Conservation (phyloP, 2,113 vertebrate genomes). For the Rostratula benghalensis region DNA sequence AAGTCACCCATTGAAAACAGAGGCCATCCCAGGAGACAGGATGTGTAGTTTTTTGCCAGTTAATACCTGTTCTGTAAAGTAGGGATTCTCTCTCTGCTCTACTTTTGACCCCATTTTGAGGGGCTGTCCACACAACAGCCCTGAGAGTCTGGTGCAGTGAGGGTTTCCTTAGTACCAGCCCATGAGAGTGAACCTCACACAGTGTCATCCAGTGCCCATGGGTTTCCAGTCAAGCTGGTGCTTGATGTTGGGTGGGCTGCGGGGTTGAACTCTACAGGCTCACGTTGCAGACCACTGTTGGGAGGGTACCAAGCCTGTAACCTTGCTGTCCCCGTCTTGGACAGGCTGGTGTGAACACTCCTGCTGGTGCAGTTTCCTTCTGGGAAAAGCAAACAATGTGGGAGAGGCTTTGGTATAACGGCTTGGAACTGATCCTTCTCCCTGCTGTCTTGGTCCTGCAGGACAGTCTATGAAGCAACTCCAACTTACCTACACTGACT, state of each 20-base stretch:
- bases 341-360: background rate
- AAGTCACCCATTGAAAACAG: background rate
- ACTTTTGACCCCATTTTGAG: background rate
- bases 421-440: background rate
- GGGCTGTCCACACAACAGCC: background rate
- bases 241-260: background rate
- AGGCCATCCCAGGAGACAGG: background rate
- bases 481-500: constrained; percentile 85
- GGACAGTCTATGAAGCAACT: constrained; percentile 78
- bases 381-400: background rate
- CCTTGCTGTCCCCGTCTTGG: background rate
- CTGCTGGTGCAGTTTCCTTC: background rate
- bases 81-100: background rate
- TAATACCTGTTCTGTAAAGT: background rate
- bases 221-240: background rate
- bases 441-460: background rate
- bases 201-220: background rate
- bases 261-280: background rate
- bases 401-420: background rate
- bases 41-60: background rate
- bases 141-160: background rate
- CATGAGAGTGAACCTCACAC: background rate
- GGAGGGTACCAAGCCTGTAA: background rate
- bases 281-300: background rate
- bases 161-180: background rate